These are phyloP conservation scores for Mugil cephalus DNA, from an alignment of 2,113 vertebrate genomes.

Conservation along the genomic window DNA sequence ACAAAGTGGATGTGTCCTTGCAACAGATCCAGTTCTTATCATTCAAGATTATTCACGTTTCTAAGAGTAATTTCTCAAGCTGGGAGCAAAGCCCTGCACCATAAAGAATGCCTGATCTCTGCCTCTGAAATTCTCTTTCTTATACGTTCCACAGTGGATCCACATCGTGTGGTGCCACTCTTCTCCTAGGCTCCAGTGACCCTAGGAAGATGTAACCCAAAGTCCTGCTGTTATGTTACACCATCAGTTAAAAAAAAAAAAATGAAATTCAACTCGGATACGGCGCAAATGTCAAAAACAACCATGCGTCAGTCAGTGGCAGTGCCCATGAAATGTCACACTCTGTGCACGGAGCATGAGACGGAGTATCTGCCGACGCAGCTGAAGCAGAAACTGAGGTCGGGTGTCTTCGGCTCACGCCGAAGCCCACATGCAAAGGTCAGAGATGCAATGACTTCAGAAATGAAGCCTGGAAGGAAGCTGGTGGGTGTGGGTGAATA, in stretches of 20 bases:
- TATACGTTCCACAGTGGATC: background rate
- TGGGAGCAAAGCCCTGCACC: background rate
- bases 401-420: background rate
- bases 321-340: slow-evolving; percentile 40
- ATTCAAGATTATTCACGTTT: background rate
- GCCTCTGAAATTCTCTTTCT: background rate
- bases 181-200: background rate
- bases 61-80: background rate
- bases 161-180: background rate
- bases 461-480: slow-evolving; percentile 49
- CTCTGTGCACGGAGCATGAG: background rate
- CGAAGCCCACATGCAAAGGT: slow-evolving; percentile 46
- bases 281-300: slow-evolving; percentile 36
- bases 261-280: slow-evolving; percentile 24
- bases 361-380: background rate
- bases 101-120: background rate
- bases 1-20: too few relatives aligned
- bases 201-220: background rate
- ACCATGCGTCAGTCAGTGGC: background rate
- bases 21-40: too few relatives aligned
- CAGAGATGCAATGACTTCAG: slow-evolving; percentile 45
- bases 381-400: background rate
- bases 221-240: background rate
- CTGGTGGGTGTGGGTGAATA: slow-evolving; percentile 28
- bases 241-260: slow-evolving; percentile 3